Evolutionary conservation across 2,113 vertebrate genomes (phyloP).

Genomic region (Pelecanus crispus): DNA sequence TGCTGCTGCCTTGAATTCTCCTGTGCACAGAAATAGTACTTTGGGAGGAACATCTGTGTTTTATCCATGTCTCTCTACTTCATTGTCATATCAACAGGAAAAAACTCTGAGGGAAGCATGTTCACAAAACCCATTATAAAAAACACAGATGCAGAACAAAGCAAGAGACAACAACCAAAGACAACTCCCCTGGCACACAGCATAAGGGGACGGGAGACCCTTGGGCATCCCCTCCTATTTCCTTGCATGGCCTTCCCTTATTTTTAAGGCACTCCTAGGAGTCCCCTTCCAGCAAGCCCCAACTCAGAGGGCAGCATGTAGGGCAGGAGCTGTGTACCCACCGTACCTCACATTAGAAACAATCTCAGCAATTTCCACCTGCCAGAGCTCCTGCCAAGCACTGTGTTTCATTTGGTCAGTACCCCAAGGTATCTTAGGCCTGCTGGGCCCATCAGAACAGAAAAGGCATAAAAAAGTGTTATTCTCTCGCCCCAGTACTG

Average conservation of each 20-base stretch:
- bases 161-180: neutral
- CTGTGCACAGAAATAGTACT: neutral
- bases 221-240: neutral
- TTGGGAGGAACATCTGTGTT: neutral
- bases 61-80: neutral
- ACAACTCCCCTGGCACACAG: neutral
- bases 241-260: neutral
- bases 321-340: neutral
- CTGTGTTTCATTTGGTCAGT: neutral
- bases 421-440: neutral
- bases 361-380: neutral
- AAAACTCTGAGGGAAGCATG: neutral
- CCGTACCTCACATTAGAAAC: neutral
- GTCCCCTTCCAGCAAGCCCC: neutral
- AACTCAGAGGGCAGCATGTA: neutral
- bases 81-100: neutral
- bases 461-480: neutral
- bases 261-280: neutral
- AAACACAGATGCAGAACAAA: neutral
- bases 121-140: neutral
- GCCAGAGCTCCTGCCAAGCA: rapidly evolving
- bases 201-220: neutral
- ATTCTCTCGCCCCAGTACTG: neutral
- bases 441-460: neutral
- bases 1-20: neutral